A percentile compares a stretch with the other conserved stretches of the same genome.
These are phyloP conservation scores for Cosmia pyralina DNA, from an alignment of 2,888 invertebrate genomes.

Conservation along the genomic window DNA sequence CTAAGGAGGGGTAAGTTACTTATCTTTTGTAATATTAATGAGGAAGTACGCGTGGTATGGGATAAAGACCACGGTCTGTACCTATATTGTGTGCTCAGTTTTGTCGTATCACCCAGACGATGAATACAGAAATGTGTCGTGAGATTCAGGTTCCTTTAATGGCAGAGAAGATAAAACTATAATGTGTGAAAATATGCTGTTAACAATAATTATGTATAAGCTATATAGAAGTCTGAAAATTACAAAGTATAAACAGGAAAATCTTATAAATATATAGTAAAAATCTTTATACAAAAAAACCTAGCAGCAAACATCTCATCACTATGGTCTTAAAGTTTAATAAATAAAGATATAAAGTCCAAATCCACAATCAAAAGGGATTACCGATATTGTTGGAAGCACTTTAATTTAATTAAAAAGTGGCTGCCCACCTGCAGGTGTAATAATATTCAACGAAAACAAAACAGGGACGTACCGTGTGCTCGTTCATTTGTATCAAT, in stretches of 20 bases:
- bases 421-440: constrained; percentile 11
- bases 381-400: constrained; percentile 30
- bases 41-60: background rate
- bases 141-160: background rate
- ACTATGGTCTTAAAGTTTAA: constrained; percentile 26
- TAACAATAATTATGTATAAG: background rate
- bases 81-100: background rate
- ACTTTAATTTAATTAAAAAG: constrained; percentile 42
- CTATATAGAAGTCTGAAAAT: background rate
- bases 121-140: too few species aligned
- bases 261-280: too few species aligned
- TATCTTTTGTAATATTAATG: background rate
- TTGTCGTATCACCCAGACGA: background rate
- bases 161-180: background rate
- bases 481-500: constrained; percentile 24
- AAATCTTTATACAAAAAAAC: too few species aligned
- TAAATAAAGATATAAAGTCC: constrained; percentile 29
- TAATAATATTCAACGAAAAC: constrained; percentile 11
- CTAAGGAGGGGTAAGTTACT: constrained; percentile 77
- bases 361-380: constrained; percentile 48
- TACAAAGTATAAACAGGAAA: too few species aligned
- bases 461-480: background rate
- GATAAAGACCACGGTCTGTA: background rate
- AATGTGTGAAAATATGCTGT: background rate
- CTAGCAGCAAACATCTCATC: constrained; percentile 9